A percentile compares a stretch with the other conserved stretches of the same genome.
Evolutionary conservation across 2,888 invertebrate genomes (phyloP).

Genomic region (Heteromurus nitidus): DNA sequence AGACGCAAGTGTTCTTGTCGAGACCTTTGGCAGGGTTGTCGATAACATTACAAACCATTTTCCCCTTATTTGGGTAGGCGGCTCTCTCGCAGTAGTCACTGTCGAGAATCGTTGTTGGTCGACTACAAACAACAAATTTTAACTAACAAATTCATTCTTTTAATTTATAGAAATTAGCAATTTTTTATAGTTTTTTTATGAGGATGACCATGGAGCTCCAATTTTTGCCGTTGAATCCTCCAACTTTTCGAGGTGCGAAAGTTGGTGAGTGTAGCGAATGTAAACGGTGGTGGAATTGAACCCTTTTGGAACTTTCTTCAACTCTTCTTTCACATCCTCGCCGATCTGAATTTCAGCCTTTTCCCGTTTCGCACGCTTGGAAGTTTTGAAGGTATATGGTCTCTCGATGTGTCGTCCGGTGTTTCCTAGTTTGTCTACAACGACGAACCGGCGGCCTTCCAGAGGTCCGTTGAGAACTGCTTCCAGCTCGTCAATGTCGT

Average conservation of each 20-base stretch:
- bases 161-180: no score
- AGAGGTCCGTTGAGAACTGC: conserved; percentile 2
- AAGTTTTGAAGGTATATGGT: not conserved
- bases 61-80: conserved; percentile 32
- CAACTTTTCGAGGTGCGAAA: not conserved
- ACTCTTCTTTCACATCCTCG: not conserved
- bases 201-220: not conserved
- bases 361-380: not conserved
- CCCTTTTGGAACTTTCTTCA: conserved; percentile 17
- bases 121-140: not conserved
- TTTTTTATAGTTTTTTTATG: not conserved
- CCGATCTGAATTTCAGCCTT: not conserved
- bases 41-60: conserved; percentile 41
- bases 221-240: conserved; percentile 4
- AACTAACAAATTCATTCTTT: no score
- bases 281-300: conserved; percentile 26
- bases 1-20: conserved; percentile 19
- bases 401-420: not conserved
- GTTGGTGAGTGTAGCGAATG: not conserved
- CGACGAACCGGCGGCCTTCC: conserved; percentile 6
- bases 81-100: conserved; percentile 44
- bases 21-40: not conserved
- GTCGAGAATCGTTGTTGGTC: conserved; percentile 3
- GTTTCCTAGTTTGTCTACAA: not conserved
- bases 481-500: conserved; percentile 21